These are phyloP conservation scores for Cephalotes varians DNA, from an alignment of 2,888 invertebrate species.

Conservation along the genomic window DNA sequence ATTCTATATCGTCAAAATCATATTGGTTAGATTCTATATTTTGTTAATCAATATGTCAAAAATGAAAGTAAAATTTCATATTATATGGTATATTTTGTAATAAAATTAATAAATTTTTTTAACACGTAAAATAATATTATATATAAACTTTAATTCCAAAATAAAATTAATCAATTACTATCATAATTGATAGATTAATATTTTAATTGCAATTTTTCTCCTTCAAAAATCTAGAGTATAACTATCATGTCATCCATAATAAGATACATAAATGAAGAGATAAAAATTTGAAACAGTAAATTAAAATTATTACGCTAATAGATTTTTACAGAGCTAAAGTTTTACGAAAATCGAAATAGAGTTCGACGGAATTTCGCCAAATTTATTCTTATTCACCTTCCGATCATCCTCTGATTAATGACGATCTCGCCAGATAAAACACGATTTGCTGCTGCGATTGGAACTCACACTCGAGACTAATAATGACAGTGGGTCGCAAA, in stretches of 20 bases:
- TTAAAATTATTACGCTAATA: not conserved
- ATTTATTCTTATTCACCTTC: constrained; percentile 21
- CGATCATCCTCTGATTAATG: constrained; percentile 36
- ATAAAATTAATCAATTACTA: not conserved
- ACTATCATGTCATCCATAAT: not conserved
- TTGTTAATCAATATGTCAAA: constrained; percentile 1
- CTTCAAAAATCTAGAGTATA: not conserved
- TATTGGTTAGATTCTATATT: too few species aligned
- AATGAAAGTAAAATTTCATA: not conserved
- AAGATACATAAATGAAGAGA: not conserved
- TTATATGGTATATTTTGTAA: not conserved
- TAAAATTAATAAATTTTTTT: not conserved
- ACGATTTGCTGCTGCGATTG: constrained; percentile 56
- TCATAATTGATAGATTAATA: not conserved
- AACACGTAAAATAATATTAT: not conserved
- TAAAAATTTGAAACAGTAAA: not conserved
- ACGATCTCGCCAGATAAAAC: constrained; percentile 41
- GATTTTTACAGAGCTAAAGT: not conserved
- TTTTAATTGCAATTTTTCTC: not conserved
- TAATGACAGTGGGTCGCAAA: constrained; percentile 52
- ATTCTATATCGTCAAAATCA: not conserved
- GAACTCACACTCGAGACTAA: constrained; percentile 46
- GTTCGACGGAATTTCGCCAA: not conserved
- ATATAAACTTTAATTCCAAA: not conserved
- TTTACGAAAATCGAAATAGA: not conserved